Evolutionary conservation across 2,888 invertebrate genomes (phyloP).

Genomic region (Parnassius apollo): DNA sequence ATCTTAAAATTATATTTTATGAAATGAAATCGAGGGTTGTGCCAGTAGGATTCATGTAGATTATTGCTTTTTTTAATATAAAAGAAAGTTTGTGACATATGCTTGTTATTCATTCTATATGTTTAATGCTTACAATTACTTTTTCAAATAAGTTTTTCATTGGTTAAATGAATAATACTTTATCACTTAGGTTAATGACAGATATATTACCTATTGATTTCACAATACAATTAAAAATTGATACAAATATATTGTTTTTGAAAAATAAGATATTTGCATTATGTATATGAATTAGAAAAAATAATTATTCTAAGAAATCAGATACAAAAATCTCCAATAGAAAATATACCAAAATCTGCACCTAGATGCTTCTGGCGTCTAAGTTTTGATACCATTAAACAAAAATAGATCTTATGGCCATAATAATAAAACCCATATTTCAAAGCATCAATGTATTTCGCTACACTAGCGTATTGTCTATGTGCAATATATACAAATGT

Average conservation of each 20-base stretch:
- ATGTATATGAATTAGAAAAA: background rate
- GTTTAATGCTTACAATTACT: too few species aligned
- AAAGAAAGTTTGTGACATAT: too few species aligned
- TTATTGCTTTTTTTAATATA: too few species aligned
- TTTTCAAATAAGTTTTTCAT: too few species aligned
- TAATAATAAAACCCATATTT: conserved; percentile 46
- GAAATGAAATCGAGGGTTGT: too few species aligned
- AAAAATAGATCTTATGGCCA: conserved; percentile 50
- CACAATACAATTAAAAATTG: conserved; percentile 13
- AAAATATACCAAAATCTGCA: conserved; percentile 46
- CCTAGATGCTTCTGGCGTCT: conserved; percentile 51
- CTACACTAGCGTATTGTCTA: conserved; percentile 51
- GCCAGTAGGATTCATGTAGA: too few species aligned
- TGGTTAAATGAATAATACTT: too few species aligned
- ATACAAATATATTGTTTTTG: background rate
- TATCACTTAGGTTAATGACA: conserved; percentile 12
- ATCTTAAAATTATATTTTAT: background rate
- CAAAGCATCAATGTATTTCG: conserved; percentile 37
- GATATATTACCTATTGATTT: conserved; percentile 6
- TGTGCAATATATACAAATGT: conserved; percentile 51
- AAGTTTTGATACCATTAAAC: conserved; percentile 36
- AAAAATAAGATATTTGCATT: background rate
- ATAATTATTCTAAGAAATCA: background rate
- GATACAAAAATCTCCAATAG: background rate
- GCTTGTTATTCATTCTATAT: too few species aligned